These are phyloP conservation scores for Brachypterus glaber DNA, from an alignment of 2,888 invertebrate genomes.

Conservation along the genomic window DNA sequence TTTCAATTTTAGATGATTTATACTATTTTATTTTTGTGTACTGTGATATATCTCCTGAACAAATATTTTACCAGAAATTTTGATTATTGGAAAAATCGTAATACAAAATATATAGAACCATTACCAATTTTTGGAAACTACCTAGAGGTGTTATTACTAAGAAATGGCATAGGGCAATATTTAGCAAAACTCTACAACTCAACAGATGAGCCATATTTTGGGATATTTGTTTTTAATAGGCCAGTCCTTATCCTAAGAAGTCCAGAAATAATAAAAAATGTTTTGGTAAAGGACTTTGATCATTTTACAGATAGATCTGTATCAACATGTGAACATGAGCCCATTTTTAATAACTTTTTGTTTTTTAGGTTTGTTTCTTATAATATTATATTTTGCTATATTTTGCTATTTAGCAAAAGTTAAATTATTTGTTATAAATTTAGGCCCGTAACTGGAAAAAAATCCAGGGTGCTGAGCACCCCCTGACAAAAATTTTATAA, in stretches of 20 bases:
- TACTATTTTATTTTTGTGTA: too few species aligned
- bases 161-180: constrained; percentile 17
- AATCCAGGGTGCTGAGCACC: too few species aligned
- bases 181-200: constrained; percentile 14
- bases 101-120: constrained; percentile 23
- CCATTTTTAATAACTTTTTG: constrained; percentile 38
- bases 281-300: constrained; percentile 43
- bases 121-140: constrained; percentile 26
- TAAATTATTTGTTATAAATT: too few species aligned
- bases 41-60: constrained; percentile 19
- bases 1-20: too few species aligned
- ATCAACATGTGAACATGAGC: constrained; percentile 37
- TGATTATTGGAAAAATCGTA: constrained; percentile 26
- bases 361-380: too few species aligned
- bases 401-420: too few species aligned
- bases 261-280: constrained; percentile 41
- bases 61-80: constrained; percentile 24
- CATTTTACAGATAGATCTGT: constrained; percentile 42
- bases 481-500: too few species aligned
- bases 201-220: constrained; percentile 35
- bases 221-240: constrained; percentile 43
- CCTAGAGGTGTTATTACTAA: constrained; percentile 15
- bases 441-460: too few species aligned
- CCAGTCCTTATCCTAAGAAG: constrained; percentile 42
- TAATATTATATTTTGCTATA: too few species aligned